Evolutionary conservation across 2,797 vertebrate genomes (phyloP).

Genomic region (Mormyrops attenuatus): DNA sequence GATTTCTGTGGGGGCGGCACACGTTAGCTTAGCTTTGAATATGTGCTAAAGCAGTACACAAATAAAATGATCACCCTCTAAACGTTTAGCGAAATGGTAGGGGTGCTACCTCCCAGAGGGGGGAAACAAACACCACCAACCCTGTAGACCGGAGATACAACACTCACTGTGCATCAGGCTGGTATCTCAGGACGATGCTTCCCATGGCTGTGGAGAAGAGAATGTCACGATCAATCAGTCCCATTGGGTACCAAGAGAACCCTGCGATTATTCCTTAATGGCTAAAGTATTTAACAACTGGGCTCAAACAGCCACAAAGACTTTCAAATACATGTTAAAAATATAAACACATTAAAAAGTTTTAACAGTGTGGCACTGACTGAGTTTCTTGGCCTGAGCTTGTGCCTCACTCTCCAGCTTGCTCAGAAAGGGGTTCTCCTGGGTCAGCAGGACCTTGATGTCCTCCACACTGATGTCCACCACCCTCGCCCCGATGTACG

Average conservation of each 20-base stretch:
- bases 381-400: constrained; percentile 78
- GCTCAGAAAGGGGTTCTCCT: constrained; percentile 94
- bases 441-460: constrained; percentile 87
- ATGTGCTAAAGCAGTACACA: neutral
- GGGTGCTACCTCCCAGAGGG: neutral
- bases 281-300: neutral
- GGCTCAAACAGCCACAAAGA: neutral
- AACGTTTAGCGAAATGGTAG: neutral
- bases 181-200: constrained; percentile 87
- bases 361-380: constrained; percentile 52
- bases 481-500: constrained; percentile 88
- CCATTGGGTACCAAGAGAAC: neutral
- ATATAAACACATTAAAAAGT: neutral
- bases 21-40: neutral
- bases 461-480: constrained; percentile 82
- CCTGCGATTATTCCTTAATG: neutral
- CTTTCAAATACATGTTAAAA: neutral
- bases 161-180: constrained; percentile 82
- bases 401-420: constrained; percentile 80
- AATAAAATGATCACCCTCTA: neutral
- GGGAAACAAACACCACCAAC: neutral
- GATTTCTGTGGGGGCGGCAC: constrained; percentile 54
- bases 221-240: neutral
- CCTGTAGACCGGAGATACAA: neutral
- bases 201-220: constrained; percentile 73